Percentiles rank a stretch among this genome's conserved stretches.
phyloP scores from a whole-genome alignment of 1,140 invertebrate genomes.

The Pteromalus puparum region DNA sequence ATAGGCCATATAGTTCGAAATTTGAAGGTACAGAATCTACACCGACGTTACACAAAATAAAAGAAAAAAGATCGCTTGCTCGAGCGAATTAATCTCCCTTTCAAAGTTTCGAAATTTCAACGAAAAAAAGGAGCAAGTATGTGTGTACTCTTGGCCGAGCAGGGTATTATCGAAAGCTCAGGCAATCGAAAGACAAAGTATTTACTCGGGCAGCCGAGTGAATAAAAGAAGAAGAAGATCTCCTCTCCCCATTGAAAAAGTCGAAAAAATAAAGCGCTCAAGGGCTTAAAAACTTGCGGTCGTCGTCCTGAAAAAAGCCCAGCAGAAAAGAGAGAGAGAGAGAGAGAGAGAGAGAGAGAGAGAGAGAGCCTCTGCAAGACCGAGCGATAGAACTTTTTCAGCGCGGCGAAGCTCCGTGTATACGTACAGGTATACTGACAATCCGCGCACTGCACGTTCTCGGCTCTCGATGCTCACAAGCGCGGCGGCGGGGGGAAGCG shows the following conservation, averaged over 20 bases:
- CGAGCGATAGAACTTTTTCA: neutral
- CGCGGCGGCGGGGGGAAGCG: neutral
- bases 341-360: neutral
- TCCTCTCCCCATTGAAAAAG: neutral
- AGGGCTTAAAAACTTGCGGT: neutral
- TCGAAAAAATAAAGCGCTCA: neutral
- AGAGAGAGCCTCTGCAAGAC: neutral
- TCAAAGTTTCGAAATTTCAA: neutral
- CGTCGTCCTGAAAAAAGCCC: neutral
- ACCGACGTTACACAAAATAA: too few species aligned
- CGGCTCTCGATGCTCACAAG: conserved; percentile 17
- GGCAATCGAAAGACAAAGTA: neutral
- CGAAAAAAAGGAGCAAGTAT: neutral
- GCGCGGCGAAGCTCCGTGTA: neutral
- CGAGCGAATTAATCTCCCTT: neutral
- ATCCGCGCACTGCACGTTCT: neutral
- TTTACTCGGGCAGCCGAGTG: neutral
- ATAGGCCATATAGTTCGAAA: too few species aligned
- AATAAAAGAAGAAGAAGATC: neutral
- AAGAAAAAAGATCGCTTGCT: neutral
- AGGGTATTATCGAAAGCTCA: neutral
- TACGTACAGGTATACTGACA: neutral
- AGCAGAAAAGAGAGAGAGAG: neutral
- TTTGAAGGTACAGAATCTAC: too few species aligned
- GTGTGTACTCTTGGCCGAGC: too few species aligned